Percentiles rank a stretch among this genome's conserved stretches.
Evolutionary conservation across 2,888 invertebrate species (phyloP).

Genomic region (Conomelus anceps): DNA sequence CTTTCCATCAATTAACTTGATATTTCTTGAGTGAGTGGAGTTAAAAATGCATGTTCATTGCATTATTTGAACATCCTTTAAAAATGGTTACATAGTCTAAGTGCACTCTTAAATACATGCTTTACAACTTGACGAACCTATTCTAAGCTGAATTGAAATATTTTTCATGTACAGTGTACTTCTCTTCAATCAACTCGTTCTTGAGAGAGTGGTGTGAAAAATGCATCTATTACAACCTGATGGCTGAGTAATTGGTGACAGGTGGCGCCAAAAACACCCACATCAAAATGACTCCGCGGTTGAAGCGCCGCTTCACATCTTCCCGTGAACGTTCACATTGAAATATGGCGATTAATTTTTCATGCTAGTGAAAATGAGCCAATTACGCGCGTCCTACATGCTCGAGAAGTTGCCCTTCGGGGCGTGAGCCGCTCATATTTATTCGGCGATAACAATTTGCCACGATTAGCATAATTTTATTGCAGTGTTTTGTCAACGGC

Average conservation of each 20-base stretch:
- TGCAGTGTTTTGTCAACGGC: neutral
- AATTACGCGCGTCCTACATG: neutral
- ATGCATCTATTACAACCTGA: neutral
- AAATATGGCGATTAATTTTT: neutral
- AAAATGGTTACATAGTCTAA: too few relatives aligned
- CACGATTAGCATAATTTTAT: neutral
- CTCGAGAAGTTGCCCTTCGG: neutral
- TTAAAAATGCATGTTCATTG: too few relatives aligned
- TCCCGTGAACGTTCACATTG: neutral
- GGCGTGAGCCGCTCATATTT: neutral
- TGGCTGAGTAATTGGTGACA: neutral
- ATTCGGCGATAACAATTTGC: neutral
- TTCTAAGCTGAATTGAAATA: too few relatives aligned
- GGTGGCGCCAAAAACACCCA: neutral
- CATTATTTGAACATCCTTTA: too few relatives aligned
- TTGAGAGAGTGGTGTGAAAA: neutral
- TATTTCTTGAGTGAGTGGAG: too few relatives aligned
- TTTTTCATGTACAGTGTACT: too few relatives aligned
- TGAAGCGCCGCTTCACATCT: too few relatives aligned
- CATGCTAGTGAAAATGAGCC: neutral
- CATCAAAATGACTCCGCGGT: neutral
- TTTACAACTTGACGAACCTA: too few relatives aligned
- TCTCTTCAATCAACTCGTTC: neutral
- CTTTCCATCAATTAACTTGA: too few relatives aligned
- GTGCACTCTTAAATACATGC: too few relatives aligned